Conservation (phyloP, 2,797 vertebrate genomes). For the Sebastes diploproa region DNA sequence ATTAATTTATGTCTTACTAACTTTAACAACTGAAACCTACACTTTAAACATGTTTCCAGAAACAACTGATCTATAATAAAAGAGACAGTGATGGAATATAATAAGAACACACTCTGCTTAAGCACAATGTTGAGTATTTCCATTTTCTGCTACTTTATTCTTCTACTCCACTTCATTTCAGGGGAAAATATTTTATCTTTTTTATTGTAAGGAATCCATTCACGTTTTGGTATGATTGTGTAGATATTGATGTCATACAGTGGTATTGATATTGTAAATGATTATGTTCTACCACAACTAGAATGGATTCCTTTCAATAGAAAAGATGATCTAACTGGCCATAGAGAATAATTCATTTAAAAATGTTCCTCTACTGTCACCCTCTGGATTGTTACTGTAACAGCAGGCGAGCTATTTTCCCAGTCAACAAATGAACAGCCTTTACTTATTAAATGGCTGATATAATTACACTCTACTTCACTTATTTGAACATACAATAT, state of each 20-base stretch:
- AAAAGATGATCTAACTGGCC: rapidly evolving
- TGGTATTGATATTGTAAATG: too few relatives aligned
- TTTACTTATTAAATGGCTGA: neutral
- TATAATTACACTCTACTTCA: too few relatives aligned
- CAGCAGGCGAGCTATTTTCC: too few relatives aligned
- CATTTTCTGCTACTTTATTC: neutral
- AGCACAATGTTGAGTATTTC: too few relatives aligned
- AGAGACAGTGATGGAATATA: neutral
- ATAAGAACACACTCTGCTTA: neutral
- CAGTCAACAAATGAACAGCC: neutral
- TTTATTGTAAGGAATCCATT: too few relatives aligned
- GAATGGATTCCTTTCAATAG: too few relatives aligned
- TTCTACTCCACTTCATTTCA: neutral
- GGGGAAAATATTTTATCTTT: neutral
- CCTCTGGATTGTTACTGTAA: neutral
- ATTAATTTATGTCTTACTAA: neutral
- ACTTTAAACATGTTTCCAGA: neutral
- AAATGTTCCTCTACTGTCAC: neutral
- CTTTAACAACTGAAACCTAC: neutral
- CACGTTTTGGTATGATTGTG: too few relatives aligned
- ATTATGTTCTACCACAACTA: too few relatives aligned
- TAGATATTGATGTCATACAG: too few relatives aligned
- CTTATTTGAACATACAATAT: rapidly evolving
- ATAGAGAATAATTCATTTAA: too few relatives aligned
- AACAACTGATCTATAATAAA: neutral